Base-by-base conservation (phyloP, 2,888 invertebrate species). In the Synanthedon andrenaeformis region DNA sequence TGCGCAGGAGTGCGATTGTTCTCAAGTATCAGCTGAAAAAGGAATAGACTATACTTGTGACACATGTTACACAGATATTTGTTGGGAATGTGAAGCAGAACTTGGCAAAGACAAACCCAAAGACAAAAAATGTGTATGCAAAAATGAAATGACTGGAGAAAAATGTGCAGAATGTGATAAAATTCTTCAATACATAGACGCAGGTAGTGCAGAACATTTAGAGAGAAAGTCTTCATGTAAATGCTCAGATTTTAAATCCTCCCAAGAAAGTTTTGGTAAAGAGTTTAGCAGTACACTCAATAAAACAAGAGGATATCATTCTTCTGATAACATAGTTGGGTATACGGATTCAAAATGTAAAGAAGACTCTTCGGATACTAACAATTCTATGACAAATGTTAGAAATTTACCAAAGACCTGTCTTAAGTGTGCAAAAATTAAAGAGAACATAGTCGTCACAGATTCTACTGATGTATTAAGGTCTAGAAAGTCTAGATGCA, bases 361-460 rank as follows among this genome's bases (percentile, higher is more conserved):
- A 63, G 85, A 86, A 49, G 80, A 84, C 59, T 58, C 83, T 19
- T 73, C 65, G 13, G 80, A 79, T 35, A 70, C 75, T 2, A 83
- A 79, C 53, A 79, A 72, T 57, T 79, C 82, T 12, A 59, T 80
- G 52, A 66, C 64, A 1, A 82, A 72, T 53, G 73, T 83, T 0
- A 76, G 79, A 62, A 74, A 68, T 67, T 76, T 85, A 11, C 76
- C 72, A 4, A 88, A 82, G 66, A 85, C 87, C 5, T 88, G 88
- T 65, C 66, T 88, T 0, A 89, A 87, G 71, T 89, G 87, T 61
- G 76, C 76, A 2, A 85, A 88, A 67, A 88, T 89, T 2, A 87
- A 86, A 71, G 88, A 89, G 67, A 88, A 89, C 60, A 88, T 89
- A 12, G 79, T 70, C 14, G 79, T 82, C 0, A 80, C 77, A 3